Base-by-base conservation (phyloP, 2,888 invertebrate genomes). In the Pseudeuparius sepicola region DNA sequence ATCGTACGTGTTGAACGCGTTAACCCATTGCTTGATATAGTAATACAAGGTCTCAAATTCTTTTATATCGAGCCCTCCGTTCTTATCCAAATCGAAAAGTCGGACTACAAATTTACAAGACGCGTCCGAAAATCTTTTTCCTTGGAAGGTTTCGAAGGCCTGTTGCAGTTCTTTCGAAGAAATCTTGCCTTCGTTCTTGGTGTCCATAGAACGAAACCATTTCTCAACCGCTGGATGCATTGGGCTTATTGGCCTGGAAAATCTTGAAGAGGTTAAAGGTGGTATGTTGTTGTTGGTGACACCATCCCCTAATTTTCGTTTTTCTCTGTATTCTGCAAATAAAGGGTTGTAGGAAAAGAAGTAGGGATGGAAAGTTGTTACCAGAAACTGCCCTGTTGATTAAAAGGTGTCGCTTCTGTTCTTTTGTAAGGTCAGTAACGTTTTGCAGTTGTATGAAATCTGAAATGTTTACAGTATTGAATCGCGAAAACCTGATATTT, bases 71-170 rank as follows among this genome's bases (percentile, higher is more conserved):
- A 59, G 33, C 2, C 58, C 58, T 4, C 59, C 58, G 32, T 57
- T 54, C 38, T 53, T 51, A 35, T 59, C 59, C 34, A 59, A 43
- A 41, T 59, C 58, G 44, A 59, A 59, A 6, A 59, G 45, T 34
- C 58, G 48, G 9, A 59, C 59, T 9, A 59, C 55, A 36, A 59
- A 57, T 44, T 59, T 59, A 36, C 59, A 59, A 2, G 53, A 45
- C 3, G 48, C 49, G 29, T 59, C 58, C 0, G 57, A 57, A 40
- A 55, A 59, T 27, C 50, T 53, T 25, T 49, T 55, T 4, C 55
- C 55, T 35, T 59, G 59, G 36, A 57, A 57, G 1, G 49, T 51
- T 31, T 54, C 54, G 45, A 60, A 60, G 2, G 59, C 57, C 23
- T 53, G 50, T 35, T 58, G 57, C 1, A 59, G 49, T 35, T 59